Percentiles rank a stretch among this genome's conserved stretches.
Evolutionary conservation across 2,113 vertebrate genomes (phyloP).

Genomic region (Malurus alboscapulatus): DNA sequence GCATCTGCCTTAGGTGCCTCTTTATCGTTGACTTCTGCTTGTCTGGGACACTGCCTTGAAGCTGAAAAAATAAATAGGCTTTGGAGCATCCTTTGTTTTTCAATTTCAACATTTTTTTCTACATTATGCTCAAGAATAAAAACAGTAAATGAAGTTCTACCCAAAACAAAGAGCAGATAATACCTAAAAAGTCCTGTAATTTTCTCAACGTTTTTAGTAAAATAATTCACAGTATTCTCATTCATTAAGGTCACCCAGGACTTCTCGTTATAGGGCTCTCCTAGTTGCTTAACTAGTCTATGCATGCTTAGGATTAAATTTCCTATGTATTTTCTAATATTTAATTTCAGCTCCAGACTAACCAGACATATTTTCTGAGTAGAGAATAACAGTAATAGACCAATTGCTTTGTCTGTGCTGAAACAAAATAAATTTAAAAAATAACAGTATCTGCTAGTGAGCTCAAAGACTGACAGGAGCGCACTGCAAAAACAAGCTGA

Average conservation of each 20-base stretch:
- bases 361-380: not conserved
- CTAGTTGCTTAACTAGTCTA: not conserved
- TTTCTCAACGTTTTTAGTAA: not conserved
- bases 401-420: not conserved
- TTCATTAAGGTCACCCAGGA: not conserved
- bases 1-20: rapidly evolving
- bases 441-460: not conserved
- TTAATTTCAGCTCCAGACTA: not conserved
- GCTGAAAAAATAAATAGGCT: not conserved
- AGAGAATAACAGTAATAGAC: not conserved
- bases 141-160: not conserved
- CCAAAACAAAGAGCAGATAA: not conserved
- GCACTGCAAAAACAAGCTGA: not conserved
- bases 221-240: not conserved
- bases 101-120: not conserved
- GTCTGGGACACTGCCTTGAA: not conserved
- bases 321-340: not conserved
- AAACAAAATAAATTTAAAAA: not conserved
- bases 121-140: not conserved
- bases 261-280: not conserved
- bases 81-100: not conserved
- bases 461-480: not conserved
- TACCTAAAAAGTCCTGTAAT: not conserved
- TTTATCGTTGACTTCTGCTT: not conserved
- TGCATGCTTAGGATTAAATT: not conserved